Conservation (phyloP, 2,797 vertebrate species). For the Rousettus madagascariensis region DNA sequence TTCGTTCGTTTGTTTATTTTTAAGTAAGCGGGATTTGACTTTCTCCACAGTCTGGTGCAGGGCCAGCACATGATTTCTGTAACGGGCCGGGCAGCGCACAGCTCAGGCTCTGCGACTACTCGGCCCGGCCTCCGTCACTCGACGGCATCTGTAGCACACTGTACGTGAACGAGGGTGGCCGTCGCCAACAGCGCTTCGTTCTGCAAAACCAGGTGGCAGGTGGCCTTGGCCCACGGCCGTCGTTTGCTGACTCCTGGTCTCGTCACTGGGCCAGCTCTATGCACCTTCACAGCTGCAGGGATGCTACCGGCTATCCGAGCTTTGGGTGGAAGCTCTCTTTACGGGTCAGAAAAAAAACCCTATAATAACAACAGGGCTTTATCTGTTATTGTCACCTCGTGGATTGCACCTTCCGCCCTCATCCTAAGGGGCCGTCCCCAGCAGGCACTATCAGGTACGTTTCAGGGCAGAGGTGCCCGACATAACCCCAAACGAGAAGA, state of each 20-base stretch:
- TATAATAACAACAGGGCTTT: neutral
- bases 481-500: neutral
- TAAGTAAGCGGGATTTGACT: neutral
- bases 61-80: fast-evolving
- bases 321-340: neutral
- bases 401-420: neutral
- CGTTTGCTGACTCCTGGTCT: too few relatives aligned
- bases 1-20: neutral
- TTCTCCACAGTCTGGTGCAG: too few relatives aligned
- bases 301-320: fast-evolving
- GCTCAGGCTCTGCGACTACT: fast-evolving
- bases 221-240: fast-evolving
- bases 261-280: fast-evolving
- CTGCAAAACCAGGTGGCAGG: neutral
- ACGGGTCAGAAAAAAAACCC: neutral
- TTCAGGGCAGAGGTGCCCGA: neutral
- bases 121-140: fast-evolving
- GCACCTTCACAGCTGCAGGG: neutral
- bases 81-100: neutral
- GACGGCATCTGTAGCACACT: fast-evolving
- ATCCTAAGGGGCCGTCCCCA: neutral
- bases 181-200: fast-evolving
- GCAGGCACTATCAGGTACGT: too few relatives aligned
- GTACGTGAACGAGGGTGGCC: fast-evolving
- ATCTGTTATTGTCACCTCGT: neutral